Conservation (phyloP, 2,113 vertebrate species). For the Orycteropus afer region DNA sequence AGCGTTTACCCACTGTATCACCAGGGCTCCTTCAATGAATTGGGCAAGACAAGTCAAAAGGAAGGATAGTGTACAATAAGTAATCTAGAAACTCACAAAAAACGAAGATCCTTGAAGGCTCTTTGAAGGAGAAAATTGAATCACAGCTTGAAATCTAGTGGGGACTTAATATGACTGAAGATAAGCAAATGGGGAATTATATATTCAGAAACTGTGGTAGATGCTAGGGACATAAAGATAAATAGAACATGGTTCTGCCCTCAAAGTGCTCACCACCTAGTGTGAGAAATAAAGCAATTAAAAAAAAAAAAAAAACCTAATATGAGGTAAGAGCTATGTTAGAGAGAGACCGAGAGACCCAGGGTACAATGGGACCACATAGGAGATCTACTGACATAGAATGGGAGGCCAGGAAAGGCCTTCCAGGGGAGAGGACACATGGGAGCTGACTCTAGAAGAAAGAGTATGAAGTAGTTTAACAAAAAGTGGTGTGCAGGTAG, state of each 20-base stretch:
- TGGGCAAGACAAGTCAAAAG: background rate
- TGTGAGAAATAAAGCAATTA: background rate
- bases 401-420: background rate
- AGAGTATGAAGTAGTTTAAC: background rate
- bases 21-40: background rate
- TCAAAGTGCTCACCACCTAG: background rate
- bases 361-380: no score
- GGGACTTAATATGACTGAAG: background rate
- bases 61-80: background rate
- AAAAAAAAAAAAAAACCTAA: background rate
- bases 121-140: conserved; percentile 3
- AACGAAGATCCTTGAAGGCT: background rate
- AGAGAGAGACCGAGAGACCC: background rate
- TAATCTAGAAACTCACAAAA: background rate
- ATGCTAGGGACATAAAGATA: background rate
- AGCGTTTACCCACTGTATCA: background rate
- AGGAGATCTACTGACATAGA: background rate
- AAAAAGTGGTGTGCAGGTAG: background rate
- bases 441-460: background rate
- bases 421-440: background rate
- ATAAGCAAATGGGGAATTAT: background rate
- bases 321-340: background rate
- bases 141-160: background rate
- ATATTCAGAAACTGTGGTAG: background rate
- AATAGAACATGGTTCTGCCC: background rate